Evolutionary conservation across 2,113 vertebrate genomes (phyloP), one percentile per base, ranked within the genome.

Genomic region (Choloepus hoffmanni): DNA sequence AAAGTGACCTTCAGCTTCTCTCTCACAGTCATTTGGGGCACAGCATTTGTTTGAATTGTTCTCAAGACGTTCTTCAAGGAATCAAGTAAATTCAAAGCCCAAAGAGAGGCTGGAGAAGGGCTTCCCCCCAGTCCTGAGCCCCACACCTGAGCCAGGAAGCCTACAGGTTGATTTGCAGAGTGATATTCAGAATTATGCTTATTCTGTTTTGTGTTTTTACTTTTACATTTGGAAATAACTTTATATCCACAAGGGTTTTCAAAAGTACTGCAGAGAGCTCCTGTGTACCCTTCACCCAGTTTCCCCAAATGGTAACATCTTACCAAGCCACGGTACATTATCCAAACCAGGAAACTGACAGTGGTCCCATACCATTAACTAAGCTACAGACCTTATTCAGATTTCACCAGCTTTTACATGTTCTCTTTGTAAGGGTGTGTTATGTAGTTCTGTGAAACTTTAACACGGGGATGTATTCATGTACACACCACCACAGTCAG

Each of bases 1-100:
- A 7, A 55, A 13, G 4, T 33, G 65, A 82, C n/a, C 45, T 23
- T 16, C 53, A 5, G 3, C 19, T 65, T 4, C 3, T 79, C 90
- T 93, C 55, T 16, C 50, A 65, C 65, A 53, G 67, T 48, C 63
- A 50, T 67, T 96, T 96, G 86, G 13, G 82, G 62, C 70, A 26
- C 33, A 50, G 67, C 60, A 85, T 85, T 85, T 62, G 40, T 65
- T 55, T 62, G 58, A 74, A 50, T 85, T 86, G 45, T 53, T 68
- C 77, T 87, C 55, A 81, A 89, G 50, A 63, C 0, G 2, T 53
- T 77, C n/a, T 90, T 43, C 23, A 21, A 87, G 14, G 74, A 88
- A 79, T 12, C 1, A 9, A 4, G 40, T 81, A 72, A 79, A 89
- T 84, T 78, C 9, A 21, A 48, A 33, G 36, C 28, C 36, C 12